A percentile compares a stretch with the other conserved stretches of the same genome.
Conservation (phyloP, 1,140 invertebrate genomes). For the Drosophila nigrodunni region DNA sequence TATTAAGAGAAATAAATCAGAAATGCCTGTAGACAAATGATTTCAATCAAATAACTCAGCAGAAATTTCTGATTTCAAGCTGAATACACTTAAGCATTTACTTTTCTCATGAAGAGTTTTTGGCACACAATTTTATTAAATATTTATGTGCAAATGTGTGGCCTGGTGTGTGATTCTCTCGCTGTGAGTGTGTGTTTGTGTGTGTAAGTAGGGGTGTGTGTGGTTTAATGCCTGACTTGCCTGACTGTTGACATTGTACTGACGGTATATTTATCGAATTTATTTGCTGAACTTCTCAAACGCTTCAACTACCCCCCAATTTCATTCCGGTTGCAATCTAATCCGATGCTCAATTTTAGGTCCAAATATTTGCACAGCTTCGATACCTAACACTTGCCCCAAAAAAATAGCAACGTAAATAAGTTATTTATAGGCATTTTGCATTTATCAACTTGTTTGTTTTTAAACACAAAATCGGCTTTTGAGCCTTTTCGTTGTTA, state of each 20-base stretch:
- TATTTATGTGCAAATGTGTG: conserved; percentile 16
- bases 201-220: background rate
- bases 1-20: no score
- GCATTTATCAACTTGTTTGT: conserved; percentile 35
- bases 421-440: conserved; percentile 51
- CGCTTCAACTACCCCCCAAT: background rate
- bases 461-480: background rate
- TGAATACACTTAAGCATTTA: background rate
- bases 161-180: background rate
- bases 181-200: background rate
- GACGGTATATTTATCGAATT: conserved; percentile 49
- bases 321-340: conserved; percentile 26
- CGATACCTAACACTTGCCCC: conserved; percentile 47
- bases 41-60: background rate
- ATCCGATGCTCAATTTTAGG: conserved; percentile 56
- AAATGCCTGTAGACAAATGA: background rate
- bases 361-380: conserved; percentile 48
- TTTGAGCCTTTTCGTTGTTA: background rate
- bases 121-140: conserved; percentile 39
- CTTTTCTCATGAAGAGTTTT: conserved; percentile 34
- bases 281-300: conserved; percentile 33
- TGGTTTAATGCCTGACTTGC: conserved; percentile 19
- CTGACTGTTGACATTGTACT: conserved; percentile 41
- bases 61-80: background rate
- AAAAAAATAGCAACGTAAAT: conserved; percentile 35